Conservation (phyloP, 2,888 invertebrate species). For the Epirrhoe alternata region DNA sequence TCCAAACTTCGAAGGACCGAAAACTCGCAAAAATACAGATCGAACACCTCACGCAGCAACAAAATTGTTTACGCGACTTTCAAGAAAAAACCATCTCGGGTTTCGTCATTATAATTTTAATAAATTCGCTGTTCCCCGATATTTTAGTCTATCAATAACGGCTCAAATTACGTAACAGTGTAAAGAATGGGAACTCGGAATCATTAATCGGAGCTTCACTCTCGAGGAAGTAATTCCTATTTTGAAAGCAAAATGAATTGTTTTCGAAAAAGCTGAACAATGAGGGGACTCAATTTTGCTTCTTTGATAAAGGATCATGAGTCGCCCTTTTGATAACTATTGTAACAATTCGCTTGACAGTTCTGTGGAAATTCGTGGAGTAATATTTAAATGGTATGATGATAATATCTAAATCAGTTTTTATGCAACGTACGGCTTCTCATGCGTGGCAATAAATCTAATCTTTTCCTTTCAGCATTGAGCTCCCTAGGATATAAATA, state of each 20-base stretch:
- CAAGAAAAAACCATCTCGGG: conserved; percentile 26
- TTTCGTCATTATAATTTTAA: conserved; percentile 36
- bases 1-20: not conserved
- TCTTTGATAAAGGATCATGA: conserved; percentile 28
- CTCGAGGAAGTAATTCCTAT: conserved; percentile 54
- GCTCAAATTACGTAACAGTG: conserved; percentile 44
- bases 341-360: conserved; percentile 11
- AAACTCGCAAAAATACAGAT: conserved; percentile 11
- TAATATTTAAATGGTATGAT: not conserved
- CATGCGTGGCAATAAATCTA: too few relatives aligned
- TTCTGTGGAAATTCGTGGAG: not conserved
- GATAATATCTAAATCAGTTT: too few relatives aligned
- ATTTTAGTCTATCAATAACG: conserved; percentile 47
- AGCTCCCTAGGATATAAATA: too few relatives aligned
- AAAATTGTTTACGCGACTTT: conserved; percentile 28
- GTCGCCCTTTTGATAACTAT: conserved; percentile 13
- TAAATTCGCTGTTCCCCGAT: conserved; percentile 38
- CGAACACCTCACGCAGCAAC: conserved; percentile 9
- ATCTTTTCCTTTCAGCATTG: too few relatives aligned
- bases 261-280: conserved; percentile 52
- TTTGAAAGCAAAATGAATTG: conserved; percentile 56
- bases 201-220: conserved; percentile 55
- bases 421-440: too few relatives aligned
- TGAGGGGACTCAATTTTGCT: conserved; percentile 43
- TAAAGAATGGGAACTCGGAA: conserved; percentile 48